These are phyloP conservation scores for Clostera curtula DNA, from an alignment of 2,888 invertebrate genomes.

Conservation along the genomic window DNA sequence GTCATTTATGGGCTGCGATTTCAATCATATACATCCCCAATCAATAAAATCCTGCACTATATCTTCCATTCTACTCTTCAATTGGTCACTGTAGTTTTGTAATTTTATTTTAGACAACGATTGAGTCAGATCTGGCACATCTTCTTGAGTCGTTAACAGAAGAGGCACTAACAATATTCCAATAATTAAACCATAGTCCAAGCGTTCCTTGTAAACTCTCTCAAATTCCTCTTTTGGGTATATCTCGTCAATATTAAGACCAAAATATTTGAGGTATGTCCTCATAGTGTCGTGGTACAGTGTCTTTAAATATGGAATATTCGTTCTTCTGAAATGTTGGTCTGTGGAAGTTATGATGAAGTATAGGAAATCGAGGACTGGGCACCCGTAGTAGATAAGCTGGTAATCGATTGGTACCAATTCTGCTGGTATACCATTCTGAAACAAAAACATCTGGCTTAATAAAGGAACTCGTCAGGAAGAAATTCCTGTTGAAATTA, in stretches of 20 bases:
- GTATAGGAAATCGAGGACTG: background rate
- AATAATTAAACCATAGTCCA: conserved; percentile 28
- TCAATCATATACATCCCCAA: conserved; percentile 19
- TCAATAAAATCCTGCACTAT: conserved; percentile 32
- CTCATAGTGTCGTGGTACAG: conserved; percentile 24
- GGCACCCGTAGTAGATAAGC: conserved; percentile 19
- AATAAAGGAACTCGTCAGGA: no score
- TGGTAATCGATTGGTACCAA: conserved; percentile 33
- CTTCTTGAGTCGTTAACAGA: conserved; percentile 23
- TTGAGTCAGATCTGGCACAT: conserved; percentile 16
- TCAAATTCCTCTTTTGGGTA: conserved; percentile 32
- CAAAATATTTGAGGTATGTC: conserved; percentile 26
- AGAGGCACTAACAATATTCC: conserved; percentile 24
- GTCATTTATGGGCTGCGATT: no score
- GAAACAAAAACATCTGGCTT: conserved; percentile 11
- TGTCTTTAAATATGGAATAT: conserved; percentile 28
- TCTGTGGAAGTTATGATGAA: conserved; percentile 3
- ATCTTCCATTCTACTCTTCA: conserved; percentile 22
- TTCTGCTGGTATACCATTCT: conserved; percentile 24
- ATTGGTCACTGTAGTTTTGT: conserved; percentile 20
- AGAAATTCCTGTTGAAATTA: no score
- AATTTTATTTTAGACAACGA: conserved; percentile 21
- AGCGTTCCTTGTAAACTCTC: conserved; percentile 21
- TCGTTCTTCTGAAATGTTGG: conserved; percentile 24
- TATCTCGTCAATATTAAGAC: conserved; percentile 24